Base-by-base conservation (phyloP, 2,888 invertebrate genomes). In the Lepidocyrtoides sp. region DNA sequence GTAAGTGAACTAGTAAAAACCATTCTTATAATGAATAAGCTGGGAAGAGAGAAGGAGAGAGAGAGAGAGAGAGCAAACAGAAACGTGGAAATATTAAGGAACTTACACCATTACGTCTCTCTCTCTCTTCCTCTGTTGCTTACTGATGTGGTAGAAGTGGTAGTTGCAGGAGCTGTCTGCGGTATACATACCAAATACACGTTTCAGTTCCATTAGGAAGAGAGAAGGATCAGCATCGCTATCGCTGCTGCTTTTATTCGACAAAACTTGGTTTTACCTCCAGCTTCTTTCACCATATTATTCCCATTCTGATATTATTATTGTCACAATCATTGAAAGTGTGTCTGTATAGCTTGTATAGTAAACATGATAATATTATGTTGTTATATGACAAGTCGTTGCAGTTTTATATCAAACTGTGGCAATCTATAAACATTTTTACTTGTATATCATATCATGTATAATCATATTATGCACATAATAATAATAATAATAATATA, bases 11-110 rank as follows among this genome's bases (percentile, higher is more conserved):
- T 85, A 57, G 85, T 75, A 72, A 85, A 75, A 85, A 57, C 85
- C 85, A 85, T 85, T 85, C 85, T 72, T 85, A 75, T 85, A 85
- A 85, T 85, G 75, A 85, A 75, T 57, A 85, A 57, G 63, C 63
- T 32, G 79, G 20, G 36, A 36, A 36, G 57, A 14, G 36, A 36
- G 7, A 20, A 14, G 36, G 29, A 32, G 36, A 69, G 69, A 69
- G 75, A 44, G 48, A 75, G 75, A 48, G 75, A 82, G 82, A 63
- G 69, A 85, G 85, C 85, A 85, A 75, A 85, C 72, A 85, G 69
- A 85, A 85, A 85, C 72, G 57, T 75, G 85, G 72, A 85, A 85
- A 85, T 57, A 75, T 57, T 85, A 85, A 75, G 75, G 85, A 85
- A 69, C 84, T 84, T 72, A 83, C 83, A 83, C 83, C 48, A 66